Evolutionary conservation across 2,888 invertebrate species (phyloP).

Genomic region (Alviniconcha strummeri): DNA sequence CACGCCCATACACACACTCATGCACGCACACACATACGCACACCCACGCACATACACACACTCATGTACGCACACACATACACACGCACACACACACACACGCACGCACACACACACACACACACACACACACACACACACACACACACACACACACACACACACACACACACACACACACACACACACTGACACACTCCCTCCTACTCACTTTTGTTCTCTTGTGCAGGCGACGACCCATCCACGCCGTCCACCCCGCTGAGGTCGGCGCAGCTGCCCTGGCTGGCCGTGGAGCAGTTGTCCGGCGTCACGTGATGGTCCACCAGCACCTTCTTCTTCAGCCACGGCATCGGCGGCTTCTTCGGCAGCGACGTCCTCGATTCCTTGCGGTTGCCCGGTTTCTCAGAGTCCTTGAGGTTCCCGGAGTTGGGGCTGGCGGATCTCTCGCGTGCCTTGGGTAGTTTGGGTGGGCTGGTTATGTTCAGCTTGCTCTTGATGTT

Average conservation of each 20-base stretch:
- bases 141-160: neutral
- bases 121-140: neutral
- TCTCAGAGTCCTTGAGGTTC: neutral
- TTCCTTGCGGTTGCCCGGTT: neutral
- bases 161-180: neutral
- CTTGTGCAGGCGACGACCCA: neutral
- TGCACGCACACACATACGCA: too few species aligned
- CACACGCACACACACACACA: neutral
- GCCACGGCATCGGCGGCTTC: slow-evolving; percentile 41
- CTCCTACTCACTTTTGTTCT: slow-evolving; percentile 26
- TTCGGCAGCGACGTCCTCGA: slow-evolving; percentile 31
- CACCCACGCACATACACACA: neutral
- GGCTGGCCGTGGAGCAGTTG: slow-evolving; percentile 44
- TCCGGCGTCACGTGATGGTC: slow-evolving; percentile 48
- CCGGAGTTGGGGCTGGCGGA: slow-evolving; percentile 1
- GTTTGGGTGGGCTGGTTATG: slow-evolving; percentile 27
- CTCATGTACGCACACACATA: neutral
- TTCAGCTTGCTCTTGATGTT: slow-evolving; percentile 64
- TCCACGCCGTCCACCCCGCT: slow-evolving; percentile 39
- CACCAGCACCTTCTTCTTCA: slow-evolving; percentile 43
- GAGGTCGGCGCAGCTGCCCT: slow-evolving; percentile 58
- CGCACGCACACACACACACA: neutral
- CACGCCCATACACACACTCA: too few species aligned
- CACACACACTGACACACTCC: neutral
- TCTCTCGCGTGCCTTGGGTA: neutral